A percentile compares a stretch with the other conserved stretches of the same genome.
phyloP scores from a whole-genome alignment of 2,797 vertebrate species.

The Podarcis siculus region DNA sequence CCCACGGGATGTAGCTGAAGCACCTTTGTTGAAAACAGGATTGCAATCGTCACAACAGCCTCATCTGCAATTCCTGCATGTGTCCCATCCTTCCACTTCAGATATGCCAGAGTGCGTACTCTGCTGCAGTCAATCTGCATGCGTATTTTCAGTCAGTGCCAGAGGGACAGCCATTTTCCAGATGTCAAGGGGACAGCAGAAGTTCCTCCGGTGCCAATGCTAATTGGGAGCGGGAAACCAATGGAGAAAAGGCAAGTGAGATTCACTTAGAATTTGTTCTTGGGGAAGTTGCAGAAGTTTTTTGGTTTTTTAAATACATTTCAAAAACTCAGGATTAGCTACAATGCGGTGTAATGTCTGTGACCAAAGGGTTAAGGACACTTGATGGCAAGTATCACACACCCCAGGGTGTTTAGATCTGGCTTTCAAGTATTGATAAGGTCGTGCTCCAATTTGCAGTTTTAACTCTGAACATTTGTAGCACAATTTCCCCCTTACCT shows the following conservation, averaged over 20 bases:
- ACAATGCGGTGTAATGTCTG: too few relatives aligned
- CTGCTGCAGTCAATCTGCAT: slow-evolving; percentile 19
- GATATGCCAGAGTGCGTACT: slow-evolving; percentile 1
- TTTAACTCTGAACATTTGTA: background rate
- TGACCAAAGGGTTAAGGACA: background rate
- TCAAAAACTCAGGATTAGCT: background rate
- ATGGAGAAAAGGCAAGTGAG: slow-evolving; percentile 14
- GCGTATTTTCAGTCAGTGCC: slow-evolving; percentile 25
- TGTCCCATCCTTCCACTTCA: background rate
- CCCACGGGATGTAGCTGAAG: background rate
- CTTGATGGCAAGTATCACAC: background rate
- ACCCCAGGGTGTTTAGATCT: too few relatives aligned
- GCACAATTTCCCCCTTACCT: background rate
- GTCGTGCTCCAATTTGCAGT: background rate
- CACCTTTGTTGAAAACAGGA: background rate
- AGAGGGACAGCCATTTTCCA: slow-evolving; percentile 23
- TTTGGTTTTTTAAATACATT: background rate
- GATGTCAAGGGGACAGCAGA: slow-evolving; percentile 19
- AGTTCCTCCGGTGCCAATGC: background rate
- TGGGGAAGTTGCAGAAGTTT: background rate
- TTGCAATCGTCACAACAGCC: background rate
- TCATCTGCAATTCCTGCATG: slow-evolving; percentile 16
- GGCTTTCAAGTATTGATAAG: background rate
- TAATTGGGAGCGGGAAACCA: slow-evolving; percentile 19
- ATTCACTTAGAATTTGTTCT: background rate